Conservation (phyloP, 35 echinoderm and acorn worm genomes). For the Ophioderma brevispina region DNA sequence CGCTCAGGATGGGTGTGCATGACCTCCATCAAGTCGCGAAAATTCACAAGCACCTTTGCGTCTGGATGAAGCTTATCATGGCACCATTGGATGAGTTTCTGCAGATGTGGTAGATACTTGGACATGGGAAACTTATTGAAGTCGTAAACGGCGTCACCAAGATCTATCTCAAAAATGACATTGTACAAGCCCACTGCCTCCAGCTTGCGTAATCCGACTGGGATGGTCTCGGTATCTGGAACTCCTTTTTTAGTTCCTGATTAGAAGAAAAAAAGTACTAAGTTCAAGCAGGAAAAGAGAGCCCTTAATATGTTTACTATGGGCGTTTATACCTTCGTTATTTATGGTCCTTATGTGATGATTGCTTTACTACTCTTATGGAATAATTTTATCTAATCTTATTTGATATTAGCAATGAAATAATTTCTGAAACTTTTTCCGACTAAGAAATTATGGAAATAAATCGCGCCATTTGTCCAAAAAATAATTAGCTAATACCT, state of each 20-base stretch:
- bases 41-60: slow-evolving; percentile 40
- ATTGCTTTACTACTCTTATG: too few relatives aligned
- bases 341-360: too few relatives aligned
- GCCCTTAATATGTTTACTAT: too few relatives aligned
- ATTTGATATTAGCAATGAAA: too few relatives aligned
- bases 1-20: slow-evolving; percentile 57
- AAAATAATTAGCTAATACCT: too few relatives aligned
- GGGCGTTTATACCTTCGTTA: too few relatives aligned
- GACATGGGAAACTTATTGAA: slow-evolving; percentile 51
- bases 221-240: slow-evolving; percentile 34
- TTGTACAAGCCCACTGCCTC: slow-evolving; percentile 27
- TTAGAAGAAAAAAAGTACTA: background rate
- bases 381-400: too few relatives aligned
- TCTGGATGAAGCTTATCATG: too few relatives aligned
- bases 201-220: slow-evolving; percentile 39
- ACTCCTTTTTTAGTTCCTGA: slow-evolving; percentile 36
- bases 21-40: slow-evolving; percentile 47
- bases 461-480: too few relatives aligned
- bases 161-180: slow-evolving; percentile 61
- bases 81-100: slow-evolving; percentile 40
- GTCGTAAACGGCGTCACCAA: slow-evolving; percentile 47
- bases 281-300: too few relatives aligned
- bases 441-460: too few relatives aligned
- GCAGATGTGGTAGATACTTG: slow-evolving; percentile 9
- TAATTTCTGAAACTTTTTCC: too few relatives aligned